These are phyloP conservation scores for Drosophila funebris DNA, from an alignment of 1,140 invertebrate genomes.

Conservation along the genomic window DNA sequence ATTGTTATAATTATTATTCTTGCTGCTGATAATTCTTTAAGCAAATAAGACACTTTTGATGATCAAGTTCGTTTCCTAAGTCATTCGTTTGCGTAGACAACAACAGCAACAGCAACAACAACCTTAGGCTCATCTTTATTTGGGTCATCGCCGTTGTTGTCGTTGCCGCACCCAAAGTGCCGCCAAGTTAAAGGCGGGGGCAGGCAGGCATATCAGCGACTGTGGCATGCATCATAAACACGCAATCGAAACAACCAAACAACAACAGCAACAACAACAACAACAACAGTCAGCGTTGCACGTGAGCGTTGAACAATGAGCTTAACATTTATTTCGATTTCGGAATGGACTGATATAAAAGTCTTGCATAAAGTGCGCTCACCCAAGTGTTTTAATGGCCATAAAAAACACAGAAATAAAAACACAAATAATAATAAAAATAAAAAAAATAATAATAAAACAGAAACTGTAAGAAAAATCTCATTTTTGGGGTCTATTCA, in stretches of 20 bases:
- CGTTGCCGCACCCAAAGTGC: slow-evolving; percentile 25
- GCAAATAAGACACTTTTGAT: slow-evolving; percentile 24
- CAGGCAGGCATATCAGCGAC: background rate
- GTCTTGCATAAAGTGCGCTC: slow-evolving; percentile 60
- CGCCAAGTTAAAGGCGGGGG: slow-evolving; percentile 2
- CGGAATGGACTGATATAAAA: slow-evolving; percentile 37
- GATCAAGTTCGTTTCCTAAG: slow-evolving; percentile 60
- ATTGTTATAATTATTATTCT: slow-evolving; percentile 11
- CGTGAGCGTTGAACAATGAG: slow-evolving; percentile 45
- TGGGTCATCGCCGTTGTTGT: slow-evolving; percentile 18
- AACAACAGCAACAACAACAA: slow-evolving; percentile 8
- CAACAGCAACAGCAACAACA: background rate
- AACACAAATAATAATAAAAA: background rate
- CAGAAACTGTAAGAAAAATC: background rate
- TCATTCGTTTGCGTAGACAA: slow-evolving; percentile 53
- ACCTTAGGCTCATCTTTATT: slow-evolving; percentile 7
- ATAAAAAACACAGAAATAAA: slow-evolving; percentile 6
- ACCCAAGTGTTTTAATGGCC: slow-evolving; percentile 38
- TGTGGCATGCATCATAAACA: slow-evolving; percentile 23
- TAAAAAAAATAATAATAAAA: background rate
- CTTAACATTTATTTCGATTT: slow-evolving; percentile 28
- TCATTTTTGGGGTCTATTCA: background rate
- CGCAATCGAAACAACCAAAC: slow-evolving; percentile 17
- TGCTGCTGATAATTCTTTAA: slow-evolving; percentile 10
- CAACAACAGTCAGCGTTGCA: slow-evolving; percentile 40